Conservation (phyloP, 2,797 vertebrate species). For the Thripadectes ignobilis region DNA sequence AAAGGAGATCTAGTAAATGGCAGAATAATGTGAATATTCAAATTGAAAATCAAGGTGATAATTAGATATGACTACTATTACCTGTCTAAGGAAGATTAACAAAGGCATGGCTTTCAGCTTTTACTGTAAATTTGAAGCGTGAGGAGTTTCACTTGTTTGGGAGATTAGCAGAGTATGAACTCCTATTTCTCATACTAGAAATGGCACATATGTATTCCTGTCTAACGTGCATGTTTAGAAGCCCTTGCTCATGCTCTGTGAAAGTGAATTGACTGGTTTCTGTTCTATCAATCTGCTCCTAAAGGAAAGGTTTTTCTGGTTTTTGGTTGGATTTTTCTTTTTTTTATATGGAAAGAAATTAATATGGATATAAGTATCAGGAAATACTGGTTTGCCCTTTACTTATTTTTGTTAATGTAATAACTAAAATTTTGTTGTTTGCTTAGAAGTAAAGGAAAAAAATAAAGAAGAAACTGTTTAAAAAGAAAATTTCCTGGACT, state of each 20-base stretch:
- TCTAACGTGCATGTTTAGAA: neutral
- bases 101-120: neutral
- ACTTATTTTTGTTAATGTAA: neutral
- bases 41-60: neutral
- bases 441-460: neutral
- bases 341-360: neutral
- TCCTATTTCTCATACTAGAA: neutral
- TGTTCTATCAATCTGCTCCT: neutral
- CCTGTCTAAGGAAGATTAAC: neutral
- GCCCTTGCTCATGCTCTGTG: fast-evolving
- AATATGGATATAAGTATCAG: neutral
- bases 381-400: neutral
- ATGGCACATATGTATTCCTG: neutral
- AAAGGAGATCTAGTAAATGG: neutral
- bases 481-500: neutral
- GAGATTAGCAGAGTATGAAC: neutral
- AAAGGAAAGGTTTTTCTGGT: neutral
- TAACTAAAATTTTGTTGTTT: neutral
- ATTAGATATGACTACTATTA: neutral
- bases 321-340: too few relatives aligned
- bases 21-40: neutral
- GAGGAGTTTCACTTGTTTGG: neutral
- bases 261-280: neutral
- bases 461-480: neutral
- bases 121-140: neutral